phyloP scores from a whole-genome alignment of 1,140 invertebrate genomes.

The Atta cephalotes region DNA sequence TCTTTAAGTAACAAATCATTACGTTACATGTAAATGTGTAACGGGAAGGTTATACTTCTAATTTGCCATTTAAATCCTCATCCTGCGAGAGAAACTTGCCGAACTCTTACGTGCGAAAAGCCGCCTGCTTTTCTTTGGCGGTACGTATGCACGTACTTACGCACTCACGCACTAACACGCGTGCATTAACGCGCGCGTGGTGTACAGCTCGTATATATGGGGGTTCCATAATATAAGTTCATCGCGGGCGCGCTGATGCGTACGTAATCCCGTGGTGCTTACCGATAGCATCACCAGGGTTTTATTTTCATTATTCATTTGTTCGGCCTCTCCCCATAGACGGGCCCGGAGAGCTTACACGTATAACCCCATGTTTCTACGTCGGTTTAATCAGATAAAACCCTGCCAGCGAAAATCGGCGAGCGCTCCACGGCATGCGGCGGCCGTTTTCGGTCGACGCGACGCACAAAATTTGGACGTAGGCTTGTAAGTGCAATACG shows the following conservation, averaged over 20 bases:
- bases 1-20: neutral
- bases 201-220: neutral
- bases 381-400: slow-evolving; percentile 86
- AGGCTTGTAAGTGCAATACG: slow-evolving; percentile 17
- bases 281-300: slow-evolving; percentile 84
- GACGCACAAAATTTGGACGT: slow-evolving; percentile 40
- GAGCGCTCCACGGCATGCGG: slow-evolving; percentile 40
- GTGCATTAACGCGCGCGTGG: slow-evolving; percentile 23
- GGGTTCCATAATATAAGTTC: slow-evolving; percentile 80
- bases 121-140: slow-evolving; percentile 63
- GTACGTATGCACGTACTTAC: neutral
- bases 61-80: slow-evolving; percentile 72
- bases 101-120: slow-evolving; percentile 55
- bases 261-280: slow-evolving; percentile 84
- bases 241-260: slow-evolving; percentile 84
- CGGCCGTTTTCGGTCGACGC: slow-evolving; percentile 46
- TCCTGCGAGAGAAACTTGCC: slow-evolving; percentile 35
- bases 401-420: slow-evolving; percentile 78
- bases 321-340: slow-evolving; percentile 82
- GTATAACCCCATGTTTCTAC: slow-evolving; percentile 85
- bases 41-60: neutral
- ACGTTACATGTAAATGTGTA: neutral
- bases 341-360: slow-evolving; percentile 81
- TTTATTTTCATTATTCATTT: slow-evolving; percentile 87
- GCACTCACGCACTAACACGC: slow-evolving; percentile 20